Conservation (phyloP, 2,888 invertebrate genomes). For the Pelosia muscerda region DNA sequence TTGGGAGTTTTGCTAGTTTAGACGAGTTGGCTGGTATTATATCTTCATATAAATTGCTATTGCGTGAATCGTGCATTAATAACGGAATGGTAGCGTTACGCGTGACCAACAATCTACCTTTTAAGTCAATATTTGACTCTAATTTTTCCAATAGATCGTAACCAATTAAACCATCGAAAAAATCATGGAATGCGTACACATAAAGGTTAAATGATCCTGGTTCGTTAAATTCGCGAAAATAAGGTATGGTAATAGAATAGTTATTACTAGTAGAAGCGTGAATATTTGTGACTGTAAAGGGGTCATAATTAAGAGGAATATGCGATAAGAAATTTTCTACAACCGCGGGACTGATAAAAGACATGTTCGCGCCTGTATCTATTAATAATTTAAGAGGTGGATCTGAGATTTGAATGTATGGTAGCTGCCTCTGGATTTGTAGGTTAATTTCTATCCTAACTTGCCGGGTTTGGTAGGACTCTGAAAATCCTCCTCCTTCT, state of each 20-base stretch:
- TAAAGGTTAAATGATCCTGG: slow-evolving; percentile 31
- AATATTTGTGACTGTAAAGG: slow-evolving; percentile 41
- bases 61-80: slow-evolving; percentile 40
- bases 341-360: slow-evolving; percentile 44
- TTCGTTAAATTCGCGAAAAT: slow-evolving; percentile 38
- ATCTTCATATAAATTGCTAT: slow-evolving; percentile 45
- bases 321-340: slow-evolving; percentile 20
- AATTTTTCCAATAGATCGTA: slow-evolving; percentile 42
- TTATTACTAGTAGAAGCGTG: slow-evolving; percentile 24
- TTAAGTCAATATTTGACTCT: slow-evolving; percentile 44
- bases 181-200: slow-evolving; percentile 11
- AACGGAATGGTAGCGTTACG: slow-evolving; percentile 30
- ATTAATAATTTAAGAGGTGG: slow-evolving; percentile 47
- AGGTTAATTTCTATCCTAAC: slow-evolving; percentile 19
- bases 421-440: slow-evolving; percentile 40
- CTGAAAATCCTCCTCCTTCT: no score
- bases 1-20: no score
- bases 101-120: slow-evolving; percentile 32
- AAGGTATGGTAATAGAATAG: slow-evolving; percentile 47
- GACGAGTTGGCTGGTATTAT: slow-evolving; percentile 44
- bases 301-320: slow-evolving; percentile 29
- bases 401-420: slow-evolving; percentile 37
- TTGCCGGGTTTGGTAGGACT: no score
- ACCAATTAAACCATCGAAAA: slow-evolving; percentile 52
- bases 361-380: slow-evolving; percentile 46